phyloP scores from a whole-genome alignment of 1,140 invertebrate species.

The Macrosteles quadrilineatus region DNA sequence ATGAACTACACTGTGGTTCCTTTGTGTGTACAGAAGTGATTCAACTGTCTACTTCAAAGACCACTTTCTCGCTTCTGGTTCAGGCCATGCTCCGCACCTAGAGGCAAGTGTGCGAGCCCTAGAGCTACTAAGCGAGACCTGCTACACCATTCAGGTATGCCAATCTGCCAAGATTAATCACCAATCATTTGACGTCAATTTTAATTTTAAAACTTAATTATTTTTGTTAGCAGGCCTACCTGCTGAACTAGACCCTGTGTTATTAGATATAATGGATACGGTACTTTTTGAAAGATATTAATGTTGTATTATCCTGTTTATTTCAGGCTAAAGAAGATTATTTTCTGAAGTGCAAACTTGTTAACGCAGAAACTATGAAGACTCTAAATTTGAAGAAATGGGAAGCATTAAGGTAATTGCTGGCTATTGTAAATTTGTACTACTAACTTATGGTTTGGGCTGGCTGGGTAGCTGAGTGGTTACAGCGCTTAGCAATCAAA shows the following conservation, averaged over 20 bases:
- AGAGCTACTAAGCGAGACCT: constrained; percentile 7
- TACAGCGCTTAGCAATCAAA: too few relatives aligned
- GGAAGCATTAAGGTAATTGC: background rate
- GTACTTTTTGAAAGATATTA: too few relatives aligned
- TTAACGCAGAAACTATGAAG: background rate
- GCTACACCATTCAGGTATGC: constrained; percentile 1
- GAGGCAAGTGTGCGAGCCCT: constrained; percentile 7
- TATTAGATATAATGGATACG: too few relatives aligned
- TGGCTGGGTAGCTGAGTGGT: too few relatives aligned
- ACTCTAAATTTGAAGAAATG: constrained; percentile 10
- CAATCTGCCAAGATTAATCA: too few relatives aligned
- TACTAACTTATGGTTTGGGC: too few relatives aligned
- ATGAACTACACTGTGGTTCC: too few relatives aligned
- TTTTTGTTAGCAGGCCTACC: too few relatives aligned
- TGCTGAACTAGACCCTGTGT: too few relatives aligned
- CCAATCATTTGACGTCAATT: too few relatives aligned
- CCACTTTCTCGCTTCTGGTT: background rate
- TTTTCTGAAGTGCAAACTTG: background rate
- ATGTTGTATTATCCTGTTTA: too few relatives aligned
- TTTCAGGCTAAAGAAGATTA: constrained; percentile 18
- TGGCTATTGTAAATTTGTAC: background rate
- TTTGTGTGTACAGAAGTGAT: background rate
- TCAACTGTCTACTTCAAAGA: constrained; percentile 5
- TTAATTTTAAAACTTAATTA: too few relatives aligned
- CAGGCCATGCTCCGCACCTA: background rate